Percentiles rank a stretch among this genome's conserved stretches.
phyloP scores from a whole-genome alignment of 2,797 vertebrate species.

The Neopelma chrysocephalum region DNA sequence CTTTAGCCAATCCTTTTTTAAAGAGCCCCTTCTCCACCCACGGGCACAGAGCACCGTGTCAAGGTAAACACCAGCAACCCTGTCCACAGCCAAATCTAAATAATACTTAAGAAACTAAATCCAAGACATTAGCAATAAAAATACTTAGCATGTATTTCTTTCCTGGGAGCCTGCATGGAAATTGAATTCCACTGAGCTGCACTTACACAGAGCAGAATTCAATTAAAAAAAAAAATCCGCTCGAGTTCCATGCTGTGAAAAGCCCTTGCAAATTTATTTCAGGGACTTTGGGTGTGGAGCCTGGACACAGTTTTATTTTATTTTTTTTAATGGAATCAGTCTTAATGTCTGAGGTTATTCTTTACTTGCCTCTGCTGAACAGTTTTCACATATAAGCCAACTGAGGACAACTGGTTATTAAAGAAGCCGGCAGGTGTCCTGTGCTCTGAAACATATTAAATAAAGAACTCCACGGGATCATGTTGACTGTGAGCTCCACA shows the following conservation, averaged over 20 bases:
- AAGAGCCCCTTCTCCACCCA: not conserved
- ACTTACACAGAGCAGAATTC: slow-evolving; percentile 47
- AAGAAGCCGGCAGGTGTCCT: slow-evolving; percentile 63
- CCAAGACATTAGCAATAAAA: slow-evolving; percentile 58
- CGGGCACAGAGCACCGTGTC: not conserved
- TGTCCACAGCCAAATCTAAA: slow-evolving; percentile 32
- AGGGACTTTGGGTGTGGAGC: slow-evolving; percentile 27
- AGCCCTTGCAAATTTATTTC: slow-evolving; percentile 62
- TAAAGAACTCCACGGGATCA: slow-evolving; percentile 62
- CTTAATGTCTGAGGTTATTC: slow-evolving; percentile 70
- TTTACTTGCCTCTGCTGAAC: slow-evolving; percentile 70
- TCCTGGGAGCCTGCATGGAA: slow-evolving; percentile 49
- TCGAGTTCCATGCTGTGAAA: slow-evolving; percentile 59
- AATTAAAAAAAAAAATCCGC: slow-evolving; percentile 48
- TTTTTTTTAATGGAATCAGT: slow-evolving; percentile 63
- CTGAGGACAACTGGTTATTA: slow-evolving; percentile 67
- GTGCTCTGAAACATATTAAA: slow-evolving; percentile 69
- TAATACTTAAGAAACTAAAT: slow-evolving; percentile 55
- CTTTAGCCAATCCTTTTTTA: slow-evolving; percentile 17
- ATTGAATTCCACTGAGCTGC: slow-evolving; percentile 54
- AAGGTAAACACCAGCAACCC: slow-evolving; percentile 42
- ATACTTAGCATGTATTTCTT: slow-evolving; percentile 56
- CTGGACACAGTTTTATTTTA: slow-evolving; percentile 55
- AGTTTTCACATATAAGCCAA: slow-evolving; percentile 70
- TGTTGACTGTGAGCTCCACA: slow-evolving; percentile 45